Conservation (phyloP, 2,113 vertebrate genomes). For the Centropus bengalensis region DNA sequence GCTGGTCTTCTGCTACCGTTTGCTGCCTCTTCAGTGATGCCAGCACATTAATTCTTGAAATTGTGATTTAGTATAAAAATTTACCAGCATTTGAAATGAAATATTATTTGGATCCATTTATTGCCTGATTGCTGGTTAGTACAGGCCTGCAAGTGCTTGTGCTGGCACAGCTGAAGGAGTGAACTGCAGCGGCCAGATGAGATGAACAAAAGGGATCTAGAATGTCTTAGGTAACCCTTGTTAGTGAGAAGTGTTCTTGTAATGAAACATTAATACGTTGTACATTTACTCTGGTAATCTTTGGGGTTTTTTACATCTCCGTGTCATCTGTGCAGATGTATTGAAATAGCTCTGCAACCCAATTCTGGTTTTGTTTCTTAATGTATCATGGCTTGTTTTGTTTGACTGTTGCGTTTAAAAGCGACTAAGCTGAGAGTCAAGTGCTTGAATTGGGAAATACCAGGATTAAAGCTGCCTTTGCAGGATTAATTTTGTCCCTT, state of each 20-base stretch:
- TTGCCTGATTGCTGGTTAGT: neutral
- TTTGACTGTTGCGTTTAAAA: conserved; percentile 12
- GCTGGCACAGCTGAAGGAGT: neutral
- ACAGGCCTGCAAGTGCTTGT: neutral
- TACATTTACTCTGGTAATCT: neutral
- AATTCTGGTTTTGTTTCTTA: neutral
- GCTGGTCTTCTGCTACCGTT: neutral
- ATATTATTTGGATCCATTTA: neutral
- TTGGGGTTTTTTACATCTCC: neutral
- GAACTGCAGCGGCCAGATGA: neutral
- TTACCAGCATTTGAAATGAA: neutral
- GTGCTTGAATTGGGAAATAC: conserved; percentile 15
- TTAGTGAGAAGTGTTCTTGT: neutral
- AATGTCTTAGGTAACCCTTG: neutral
- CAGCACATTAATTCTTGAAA: neutral
- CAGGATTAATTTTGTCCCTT: conserved; percentile 13
- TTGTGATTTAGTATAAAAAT: neutral
- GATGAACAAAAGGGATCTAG: neutral
- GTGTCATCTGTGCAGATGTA: neutral
- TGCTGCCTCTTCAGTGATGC: neutral
- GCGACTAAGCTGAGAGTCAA: conserved; percentile 24
- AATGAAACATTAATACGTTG: neutral
- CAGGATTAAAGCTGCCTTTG: conserved; percentile 27
- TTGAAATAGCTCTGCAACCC: neutral
- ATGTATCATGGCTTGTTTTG: neutral